phyloP scores from a whole-genome alignment of 1,140 invertebrate genomes.

The Hermetia illucens region DNA sequence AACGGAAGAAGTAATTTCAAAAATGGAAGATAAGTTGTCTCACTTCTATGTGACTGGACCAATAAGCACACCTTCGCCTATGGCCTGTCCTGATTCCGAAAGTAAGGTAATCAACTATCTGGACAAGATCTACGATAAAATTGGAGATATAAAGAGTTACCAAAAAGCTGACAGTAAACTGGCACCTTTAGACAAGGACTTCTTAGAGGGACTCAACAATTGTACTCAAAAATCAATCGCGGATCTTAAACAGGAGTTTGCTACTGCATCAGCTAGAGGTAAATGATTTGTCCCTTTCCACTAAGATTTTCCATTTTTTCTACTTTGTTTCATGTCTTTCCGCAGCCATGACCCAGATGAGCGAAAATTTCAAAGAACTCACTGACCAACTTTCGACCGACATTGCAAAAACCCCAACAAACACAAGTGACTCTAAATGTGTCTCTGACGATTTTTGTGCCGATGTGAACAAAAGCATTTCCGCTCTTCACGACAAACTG shows the following conservation, averaged over 20 bases:
- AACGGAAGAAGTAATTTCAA: slow-evolving; percentile 13
- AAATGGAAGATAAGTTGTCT: slow-evolving; percentile 21
- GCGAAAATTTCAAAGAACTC: no score
- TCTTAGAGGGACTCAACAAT: slow-evolving; percentile 22
- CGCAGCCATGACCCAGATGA: not conserved
- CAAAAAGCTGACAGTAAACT: slow-evolving; percentile 10
- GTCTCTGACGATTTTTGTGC: no score
- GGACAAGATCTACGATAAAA: not conserved
- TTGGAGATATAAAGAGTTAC: not conserved
- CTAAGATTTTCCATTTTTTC: not conserved
- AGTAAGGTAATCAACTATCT: slow-evolving; percentile 15
- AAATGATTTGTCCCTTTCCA: no score
- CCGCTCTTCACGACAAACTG: slow-evolving; percentile 34
- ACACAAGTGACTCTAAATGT: no score
- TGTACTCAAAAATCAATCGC: slow-evolving; percentile 22
- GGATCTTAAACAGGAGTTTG: slow-evolving; percentile 14
- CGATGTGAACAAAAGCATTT: slow-evolving; percentile 41
- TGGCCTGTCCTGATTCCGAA: slow-evolving; percentile 19
- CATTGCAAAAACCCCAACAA: no score
- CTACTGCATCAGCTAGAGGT: slow-evolving; percentile 17
- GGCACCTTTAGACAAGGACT: slow-evolving; percentile 16
- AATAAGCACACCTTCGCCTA: slow-evolving; percentile 10
- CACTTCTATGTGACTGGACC: slow-evolving; percentile 12
- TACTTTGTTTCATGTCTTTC: not conserved
- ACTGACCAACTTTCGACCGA: no score